Base-by-base conservation (phyloP, 2,888 invertebrate genomes). In the Xanthorhoe spadicearia region DNA sequence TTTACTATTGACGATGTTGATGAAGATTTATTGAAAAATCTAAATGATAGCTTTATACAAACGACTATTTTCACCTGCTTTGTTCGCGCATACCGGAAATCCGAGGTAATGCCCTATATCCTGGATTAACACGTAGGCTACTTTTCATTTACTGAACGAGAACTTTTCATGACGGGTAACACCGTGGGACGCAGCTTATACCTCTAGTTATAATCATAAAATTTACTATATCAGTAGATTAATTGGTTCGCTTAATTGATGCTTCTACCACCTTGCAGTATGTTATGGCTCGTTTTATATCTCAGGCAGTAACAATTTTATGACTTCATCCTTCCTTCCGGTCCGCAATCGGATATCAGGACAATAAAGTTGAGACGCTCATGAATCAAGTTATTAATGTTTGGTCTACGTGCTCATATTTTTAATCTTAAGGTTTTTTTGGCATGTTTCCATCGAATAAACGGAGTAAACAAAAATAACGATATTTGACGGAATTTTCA, bases 271-370 rank as follows among this genome's bases (percentile, higher is more conserved):
- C 68, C 64, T 67, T 70, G 72, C 68, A 74, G 77, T 76, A 76
- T 78, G 80, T 79, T 80, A 80, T 77, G 76, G 72, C 68, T 73
- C 68, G 71, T 77, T 83, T 85, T 81, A 85, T 77, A 76, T 71
- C 73, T 70, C 69, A 70, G 74, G 72, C 80, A 80, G 80, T 84
- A 83, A 81, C 77, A 73, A 70, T 81, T 85, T 85, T 82, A 85
- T 71, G 69, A 74, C 75, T 77, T 64, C 69, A 79, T 80, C 74
- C 75, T 72, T 66, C 58, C 49, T 71, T 69, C 59, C 55, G 60
- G 58, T 66, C 66, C 67, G 64, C 57, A 61, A 68, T 64, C 68
- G 72, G 76, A 75, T 77, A 80, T 78, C 68, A 64, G 63, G 63
- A 54, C 74, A 64, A 73, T 76, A 76, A 81, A 79, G 69, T 51